Evolutionary conservation across 2,797 vertebrate species (phyloP).

Genomic region (Lagocephalus sceleratus): DNA sequence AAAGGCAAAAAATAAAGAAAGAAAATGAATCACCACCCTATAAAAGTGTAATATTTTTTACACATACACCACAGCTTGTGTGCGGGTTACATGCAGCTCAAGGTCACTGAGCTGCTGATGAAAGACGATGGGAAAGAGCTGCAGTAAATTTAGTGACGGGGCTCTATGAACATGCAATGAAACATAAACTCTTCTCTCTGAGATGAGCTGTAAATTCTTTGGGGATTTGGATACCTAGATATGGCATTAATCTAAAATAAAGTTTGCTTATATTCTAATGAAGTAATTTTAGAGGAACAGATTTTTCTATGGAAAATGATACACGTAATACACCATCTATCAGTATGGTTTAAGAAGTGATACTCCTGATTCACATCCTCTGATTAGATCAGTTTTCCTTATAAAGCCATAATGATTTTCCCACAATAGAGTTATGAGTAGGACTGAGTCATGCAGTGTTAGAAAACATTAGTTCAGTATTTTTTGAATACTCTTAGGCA

Average conservation of each 20-base stretch:
- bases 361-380: too few species aligned
- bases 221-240: conserved; percentile 40
- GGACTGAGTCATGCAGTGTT: too few species aligned
- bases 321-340: too few species aligned
- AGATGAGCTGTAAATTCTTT: conserved; percentile 45
- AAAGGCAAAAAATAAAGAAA: not conserved
- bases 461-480: too few species aligned
- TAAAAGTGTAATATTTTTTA: not conserved
- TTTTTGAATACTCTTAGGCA: too few species aligned
- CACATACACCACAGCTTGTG: conserved; percentile 10
- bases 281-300: not conserved
- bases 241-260: conserved; percentile 4
- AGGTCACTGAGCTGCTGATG: conserved; percentile 45
- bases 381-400: too few species aligned
- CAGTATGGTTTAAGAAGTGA: too few species aligned
- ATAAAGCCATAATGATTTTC: too few species aligned
- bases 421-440: too few species aligned
- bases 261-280: not conserved
- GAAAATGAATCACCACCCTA: not conserved
- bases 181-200: conserved; percentile 21
- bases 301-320: too few species aligned
- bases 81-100: conserved; percentile 41
- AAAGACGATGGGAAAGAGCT: conserved; percentile 36
- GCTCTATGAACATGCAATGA: conserved; percentile 43
- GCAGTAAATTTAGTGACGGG: conserved; percentile 57